Percentiles rank a stretch among this genome's conserved stretches.
Conservation (phyloP, 2,797 vertebrate genomes). For the Fistularia tabacaria region DNA sequence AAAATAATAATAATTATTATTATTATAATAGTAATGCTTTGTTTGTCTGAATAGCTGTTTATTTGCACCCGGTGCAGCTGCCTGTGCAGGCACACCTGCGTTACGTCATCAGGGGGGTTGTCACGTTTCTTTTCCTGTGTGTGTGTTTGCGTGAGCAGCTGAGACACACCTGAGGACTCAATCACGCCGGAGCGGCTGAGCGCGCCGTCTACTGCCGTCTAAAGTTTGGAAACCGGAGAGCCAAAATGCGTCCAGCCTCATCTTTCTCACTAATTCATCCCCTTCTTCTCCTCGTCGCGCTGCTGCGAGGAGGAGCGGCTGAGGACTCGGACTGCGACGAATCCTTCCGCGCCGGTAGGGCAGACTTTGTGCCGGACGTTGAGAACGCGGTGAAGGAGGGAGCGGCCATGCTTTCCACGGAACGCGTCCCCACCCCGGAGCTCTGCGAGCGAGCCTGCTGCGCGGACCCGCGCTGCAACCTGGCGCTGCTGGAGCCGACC, state of each 20-base stretch:
- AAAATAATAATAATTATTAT: too few relatives aligned
- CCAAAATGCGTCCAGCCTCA: constrained; percentile 3
- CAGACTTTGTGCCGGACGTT: constrained; percentile 72
- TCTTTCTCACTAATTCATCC: background rate
- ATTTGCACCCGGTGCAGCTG: too few relatives aligned
- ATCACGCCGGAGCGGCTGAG: background rate
- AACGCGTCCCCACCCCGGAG: constrained; percentile 28
- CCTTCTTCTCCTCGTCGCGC: constrained; percentile 2
- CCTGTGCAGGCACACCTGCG: constrained; percentile 21
- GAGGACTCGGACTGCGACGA: constrained; percentile 1
- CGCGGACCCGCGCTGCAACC: constrained; percentile 69
- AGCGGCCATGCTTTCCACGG: constrained; percentile 77
- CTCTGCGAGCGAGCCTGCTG: constrained; percentile 82
- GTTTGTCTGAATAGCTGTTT: too few relatives aligned
- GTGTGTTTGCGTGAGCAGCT: constrained; percentile 9
- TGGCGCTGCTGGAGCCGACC: constrained; percentile 78
- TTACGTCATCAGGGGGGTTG: constrained; percentile 33
- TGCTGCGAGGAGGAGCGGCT: background rate
- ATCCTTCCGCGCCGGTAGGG: constrained; percentile 5
- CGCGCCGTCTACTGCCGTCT: background rate
- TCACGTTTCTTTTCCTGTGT: constrained; percentile 21
- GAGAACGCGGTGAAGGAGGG: constrained; percentile 79
- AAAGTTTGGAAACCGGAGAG: constrained; percentile 7
- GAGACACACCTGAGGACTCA: constrained; percentile 32
- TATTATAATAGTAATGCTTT: too few relatives aligned